phyloP scores from a whole-genome alignment of 2,888 invertebrate genomes.

The Lepidocyrtinus sp. region DNA sequence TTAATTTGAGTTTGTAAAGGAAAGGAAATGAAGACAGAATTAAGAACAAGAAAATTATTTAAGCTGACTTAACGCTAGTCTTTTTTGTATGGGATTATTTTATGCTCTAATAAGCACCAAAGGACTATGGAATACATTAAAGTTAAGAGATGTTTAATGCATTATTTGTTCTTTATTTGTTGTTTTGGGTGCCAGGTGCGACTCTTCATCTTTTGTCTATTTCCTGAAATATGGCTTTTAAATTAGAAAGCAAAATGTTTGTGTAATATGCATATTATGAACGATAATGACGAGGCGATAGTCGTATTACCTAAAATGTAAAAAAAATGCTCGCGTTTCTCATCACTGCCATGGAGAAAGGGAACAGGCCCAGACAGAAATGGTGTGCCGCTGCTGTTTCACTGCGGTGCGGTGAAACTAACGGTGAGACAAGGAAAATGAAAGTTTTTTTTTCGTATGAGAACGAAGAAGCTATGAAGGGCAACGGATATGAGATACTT shows the following conservation, averaged over 20 bases:
- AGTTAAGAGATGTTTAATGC: background rate
- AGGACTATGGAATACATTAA: background rate
- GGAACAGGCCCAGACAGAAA: background rate
- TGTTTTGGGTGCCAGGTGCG: constrained; percentile 83
- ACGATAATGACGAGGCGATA: background rate
- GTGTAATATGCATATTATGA: background rate
- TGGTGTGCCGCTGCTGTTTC: background rate
- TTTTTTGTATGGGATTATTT: background rate
- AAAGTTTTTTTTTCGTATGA: background rate
- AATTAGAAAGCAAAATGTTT: constrained; percentile 11
- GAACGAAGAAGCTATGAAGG: constrained; percentile 14
- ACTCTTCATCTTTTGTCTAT: constrained; percentile 59
- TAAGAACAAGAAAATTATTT: background rate
- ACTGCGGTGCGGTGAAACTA: too few species aligned
- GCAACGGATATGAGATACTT: constrained; percentile 47
- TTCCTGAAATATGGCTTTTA: constrained; percentile 43
- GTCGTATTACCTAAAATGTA: background rate
- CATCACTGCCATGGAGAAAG: background rate
- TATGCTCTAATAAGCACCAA: background rate
- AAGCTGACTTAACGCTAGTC: background rate
- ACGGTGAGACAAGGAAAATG: too few species aligned
- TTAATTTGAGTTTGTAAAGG: background rate
- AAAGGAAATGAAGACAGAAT: background rate
- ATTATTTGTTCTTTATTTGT: background rate
- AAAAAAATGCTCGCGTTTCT: background rate